A percentile compares a stretch with the other conserved stretches of the same genome.
phyloP scores from a whole-genome alignment of 1,140 invertebrate genomes.

The Tetranychus urticae region DNA sequence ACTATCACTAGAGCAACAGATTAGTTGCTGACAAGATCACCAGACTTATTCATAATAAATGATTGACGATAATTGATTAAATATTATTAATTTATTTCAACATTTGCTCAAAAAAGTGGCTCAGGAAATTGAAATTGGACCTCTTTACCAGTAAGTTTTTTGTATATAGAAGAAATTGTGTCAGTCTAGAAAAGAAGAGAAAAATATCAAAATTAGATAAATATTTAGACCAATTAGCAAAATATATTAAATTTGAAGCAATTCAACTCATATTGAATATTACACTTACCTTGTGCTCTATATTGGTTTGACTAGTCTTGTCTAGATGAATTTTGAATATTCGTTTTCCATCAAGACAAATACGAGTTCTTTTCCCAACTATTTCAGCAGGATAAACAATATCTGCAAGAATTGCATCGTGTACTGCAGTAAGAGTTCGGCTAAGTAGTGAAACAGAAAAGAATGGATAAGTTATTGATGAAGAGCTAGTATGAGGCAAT shows the following conservation, averaged over 20 bases:
- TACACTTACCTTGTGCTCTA: slow-evolving; percentile 80
- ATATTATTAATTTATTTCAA: not conserved
- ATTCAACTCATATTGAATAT: not conserved
- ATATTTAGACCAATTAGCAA: not conserved
- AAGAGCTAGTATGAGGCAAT: not conserved
- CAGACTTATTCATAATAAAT: too few species aligned
- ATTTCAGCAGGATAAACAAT: slow-evolving; percentile 97
- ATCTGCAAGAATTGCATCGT: slow-evolving; percentile 89
- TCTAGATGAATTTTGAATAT: slow-evolving; percentile 96
- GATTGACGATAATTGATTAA: too few species aligned
- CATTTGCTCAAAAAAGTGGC: slow-evolving; percentile 32
- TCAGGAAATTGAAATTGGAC: slow-evolving; percentile 98
- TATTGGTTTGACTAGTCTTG: slow-evolving; percentile 92
- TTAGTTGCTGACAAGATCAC: too few species aligned
- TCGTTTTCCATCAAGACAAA: slow-evolving; percentile 82
- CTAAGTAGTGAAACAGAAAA: slow-evolving; percentile 21
- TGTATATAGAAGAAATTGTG: slow-evolving; percentile 92
- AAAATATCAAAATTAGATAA: slow-evolving; percentile 5
- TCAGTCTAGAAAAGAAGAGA: slow-evolving; percentile 50
- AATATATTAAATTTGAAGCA: not conserved
- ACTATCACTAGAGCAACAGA: too few species aligned
- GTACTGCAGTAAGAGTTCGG: slow-evolving; percentile 86
- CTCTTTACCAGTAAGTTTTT: slow-evolving; percentile 93
- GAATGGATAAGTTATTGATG: not conserved
- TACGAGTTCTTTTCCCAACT: slow-evolving; percentile 86